Evolutionary conservation across 1,140 invertebrate genomes (phyloP).

Genomic region (Chionoecetes opilio): DNA sequence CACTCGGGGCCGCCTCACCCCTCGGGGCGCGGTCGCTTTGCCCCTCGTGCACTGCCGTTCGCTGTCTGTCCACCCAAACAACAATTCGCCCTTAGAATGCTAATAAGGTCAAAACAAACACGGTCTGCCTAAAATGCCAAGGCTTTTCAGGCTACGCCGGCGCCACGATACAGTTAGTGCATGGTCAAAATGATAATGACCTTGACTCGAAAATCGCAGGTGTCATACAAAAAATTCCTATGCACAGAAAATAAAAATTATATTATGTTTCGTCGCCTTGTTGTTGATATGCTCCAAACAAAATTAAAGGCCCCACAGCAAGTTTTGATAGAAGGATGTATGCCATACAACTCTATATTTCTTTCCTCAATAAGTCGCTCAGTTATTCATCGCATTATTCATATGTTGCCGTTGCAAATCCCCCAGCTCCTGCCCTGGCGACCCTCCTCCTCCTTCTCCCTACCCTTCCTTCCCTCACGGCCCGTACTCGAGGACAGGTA

Average conservation of each 20-base stretch:
- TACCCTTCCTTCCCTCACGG: neutral
- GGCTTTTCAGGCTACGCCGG: neutral
- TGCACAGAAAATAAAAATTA: neutral
- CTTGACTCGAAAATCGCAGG: neutral
- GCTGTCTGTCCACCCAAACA: neutral
- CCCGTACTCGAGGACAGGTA: neutral
- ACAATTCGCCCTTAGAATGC: neutral
- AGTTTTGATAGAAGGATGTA: neutral
- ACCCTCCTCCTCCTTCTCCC: neutral
- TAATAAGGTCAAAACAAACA: constrained; percentile 21
- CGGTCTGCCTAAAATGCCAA: neutral
- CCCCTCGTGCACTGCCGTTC: neutral
- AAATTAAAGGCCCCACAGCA: neutral
- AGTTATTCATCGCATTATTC: neutral
- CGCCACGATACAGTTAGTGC: neutral
- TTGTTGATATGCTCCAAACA: neutral
- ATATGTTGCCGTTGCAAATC: neutral
- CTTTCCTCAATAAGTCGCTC: neutral
- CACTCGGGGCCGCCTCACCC: constrained; percentile 1
- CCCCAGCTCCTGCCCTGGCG: neutral
- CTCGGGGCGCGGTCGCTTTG: neutral
- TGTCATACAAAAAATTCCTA: neutral
- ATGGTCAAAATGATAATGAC: neutral
- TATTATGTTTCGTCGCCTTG: neutral
- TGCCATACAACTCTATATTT: neutral